phyloP scores from a whole-genome alignment of 2,888 invertebrate species.

The Rhagium mordax region DNA sequence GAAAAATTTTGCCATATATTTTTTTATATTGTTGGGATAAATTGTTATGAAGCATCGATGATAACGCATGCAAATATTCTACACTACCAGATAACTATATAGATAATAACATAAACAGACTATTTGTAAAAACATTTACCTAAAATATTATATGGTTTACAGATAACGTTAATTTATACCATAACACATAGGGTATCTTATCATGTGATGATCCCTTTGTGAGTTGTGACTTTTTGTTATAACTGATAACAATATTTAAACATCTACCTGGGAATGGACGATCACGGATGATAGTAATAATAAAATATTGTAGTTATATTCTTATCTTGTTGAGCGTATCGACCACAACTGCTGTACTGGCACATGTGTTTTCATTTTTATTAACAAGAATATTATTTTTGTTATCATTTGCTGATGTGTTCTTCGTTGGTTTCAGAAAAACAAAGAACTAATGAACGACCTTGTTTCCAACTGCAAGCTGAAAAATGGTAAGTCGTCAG shows the following conservation, averaged over 20 bases:
- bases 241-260: neutral
- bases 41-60: neutral
- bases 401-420: conserved; percentile 19
- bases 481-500: conserved; percentile 77
- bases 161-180: conserved; percentile 14
- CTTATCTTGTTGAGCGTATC: neutral
- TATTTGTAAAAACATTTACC: conserved; percentile 8
- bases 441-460: conserved; percentile 84
- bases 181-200: conserved; percentile 18
- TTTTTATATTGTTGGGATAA: neutral
- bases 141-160: conserved; percentile 1
- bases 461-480: conserved; percentile 78
- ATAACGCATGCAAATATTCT: neutral
- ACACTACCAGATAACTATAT: neutral
- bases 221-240: neutral
- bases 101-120: neutral
- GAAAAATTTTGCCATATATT: neutral
- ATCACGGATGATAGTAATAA: neutral
- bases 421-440: conserved; percentile 78
- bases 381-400: neutral
- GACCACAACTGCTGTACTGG: neutral
- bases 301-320: neutral
- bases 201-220: conserved; percentile 9
- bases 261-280: neutral
- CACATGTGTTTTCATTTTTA: neutral